Evolutionary conservation across 2,113 vertebrate genomes (phyloP), one percentile per base, ranked within the genome.

Genomic region (Zosterops lateralis): DNA sequence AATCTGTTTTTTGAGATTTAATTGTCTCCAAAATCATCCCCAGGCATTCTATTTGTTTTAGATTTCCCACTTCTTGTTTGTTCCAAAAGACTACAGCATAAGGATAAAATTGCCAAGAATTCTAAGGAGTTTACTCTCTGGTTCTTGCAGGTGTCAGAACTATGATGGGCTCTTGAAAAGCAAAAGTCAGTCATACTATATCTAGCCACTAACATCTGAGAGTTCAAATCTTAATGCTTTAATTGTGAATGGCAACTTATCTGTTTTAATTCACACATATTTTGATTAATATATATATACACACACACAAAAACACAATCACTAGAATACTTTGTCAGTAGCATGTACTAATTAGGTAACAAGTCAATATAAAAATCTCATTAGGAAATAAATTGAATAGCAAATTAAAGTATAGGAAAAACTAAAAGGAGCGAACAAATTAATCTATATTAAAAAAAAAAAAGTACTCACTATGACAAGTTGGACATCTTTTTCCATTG

Each of bases 391-490:
- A 80, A 57, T 8, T 42, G 34, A 26, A 80, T 31, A 83, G 62
- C 74, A 96, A 90, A 92, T 76, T 26, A 90, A 94, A 93, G 79
- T 51, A 60, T 17, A 82, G 26, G 50, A 38, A 89, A 87, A 96
- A 85, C 36, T 58, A 51, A 91, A 94, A 95, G 31, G 45, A 85
- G 18, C 16, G 11, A 96, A 91, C 81, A 89, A 95, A 94, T 38
- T 36, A 94, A 91, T 87, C 47, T 4, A 2, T 91, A 93, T 94
- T 60, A 38, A 38, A 38, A 68, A 90, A 87, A 84, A 83, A 90
- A 92, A 92, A 84, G 61, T 93, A 98, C 99, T 98, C 97, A 99
- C 99, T 99, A 97, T 99, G 99, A 97, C 99, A 99, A 21, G 99
- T 98, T 67, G 99, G 99, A 73, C 98, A 99, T 97, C 98, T 98